Base-by-base conservation (phyloP, 2,888 invertebrate species). In the Thalpophila matura region DNA sequence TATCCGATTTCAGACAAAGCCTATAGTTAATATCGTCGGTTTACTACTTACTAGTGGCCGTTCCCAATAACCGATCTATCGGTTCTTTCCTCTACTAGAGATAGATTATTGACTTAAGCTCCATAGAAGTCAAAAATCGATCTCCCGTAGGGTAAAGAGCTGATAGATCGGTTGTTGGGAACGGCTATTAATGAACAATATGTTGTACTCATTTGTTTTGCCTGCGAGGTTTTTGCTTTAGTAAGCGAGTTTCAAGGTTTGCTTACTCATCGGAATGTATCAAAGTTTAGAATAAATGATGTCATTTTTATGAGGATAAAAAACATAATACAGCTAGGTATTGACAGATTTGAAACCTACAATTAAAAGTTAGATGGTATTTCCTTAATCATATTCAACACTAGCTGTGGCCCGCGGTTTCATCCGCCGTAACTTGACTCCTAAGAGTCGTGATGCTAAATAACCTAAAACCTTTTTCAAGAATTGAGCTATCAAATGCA, bases 1-100 rank as follows among this genome's bases (percentile, higher is more conserved):
- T 46, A 64, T 69, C 43, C 65, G 50, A 56, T 24, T 62, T 51
- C 20, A 45, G 18, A 59, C 58, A 67, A 53, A 38, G 24, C 18
- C 40, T 35, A 51, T 51, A 38, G 46, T 47, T 35, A 45, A 31
- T 55, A 20, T 33, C 45, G 10, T 45, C n/a, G 1, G 29, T 26
- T 29, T 43, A 47, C 35, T 51, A 69, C 16, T n/a, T n/a, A n/a
- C n/a, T n/a, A n/a, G n/a, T n/a, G n/a, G n/a, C n/a, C n/a, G n/a
- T n/a, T n/a, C n/a, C n/a, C n/a, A n/a, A n/a, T n/a, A n/a, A n/a
- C n/a, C n/a, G n/a, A n/a, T n/a, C n/a, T n/a, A n/a, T n/a, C n/a
- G n/a, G n/a, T n/a, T n/a, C n/a, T n/a, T n/a, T n/a, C n/a, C n/a
- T n/a, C n/a, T n/a, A n/a, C n/a, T n/a, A n/a, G n/a, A n/a, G n/a